Conservation (phyloP, 2,797 vertebrate genomes). For the Melanotaenia maccullochi region DNA sequence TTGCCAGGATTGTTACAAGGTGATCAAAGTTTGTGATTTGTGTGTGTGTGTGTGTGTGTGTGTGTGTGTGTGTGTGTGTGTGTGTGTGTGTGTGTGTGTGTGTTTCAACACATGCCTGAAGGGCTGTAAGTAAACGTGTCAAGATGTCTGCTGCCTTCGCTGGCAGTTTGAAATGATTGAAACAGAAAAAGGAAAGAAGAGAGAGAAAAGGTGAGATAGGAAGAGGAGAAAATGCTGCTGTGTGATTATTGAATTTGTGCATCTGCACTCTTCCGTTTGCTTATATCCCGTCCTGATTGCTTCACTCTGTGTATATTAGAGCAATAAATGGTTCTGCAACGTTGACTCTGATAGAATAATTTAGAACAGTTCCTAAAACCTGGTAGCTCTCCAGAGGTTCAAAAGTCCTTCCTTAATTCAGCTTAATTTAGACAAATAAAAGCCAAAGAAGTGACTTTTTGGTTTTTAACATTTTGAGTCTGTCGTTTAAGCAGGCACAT, state of each 20-base stretch:
- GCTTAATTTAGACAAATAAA: too few relatives aligned
- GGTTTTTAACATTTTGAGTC: too few relatives aligned
- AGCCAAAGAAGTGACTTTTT: too few relatives aligned
- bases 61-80: slow-evolving; percentile 19
- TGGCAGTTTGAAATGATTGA: slow-evolving; percentile 68
- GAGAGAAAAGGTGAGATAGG: not conserved
- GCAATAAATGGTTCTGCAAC: slow-evolving; percentile 27
- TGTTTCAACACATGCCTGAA: slow-evolving; percentile 33
- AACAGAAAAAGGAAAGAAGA: not conserved
- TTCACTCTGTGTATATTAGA: slow-evolving; percentile 24
- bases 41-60: slow-evolving; percentile 26
- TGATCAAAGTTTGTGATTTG: slow-evolving; percentile 49
- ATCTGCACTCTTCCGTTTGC: slow-evolving; percentile 15
- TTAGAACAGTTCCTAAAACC: not conserved
- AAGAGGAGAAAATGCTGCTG: slow-evolving; percentile 4
- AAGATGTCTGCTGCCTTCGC: slow-evolving; percentile 77
- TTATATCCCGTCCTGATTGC: slow-evolving; percentile 35
- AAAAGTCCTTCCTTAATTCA: too few relatives aligned
- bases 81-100: slow-evolving; percentile 29
- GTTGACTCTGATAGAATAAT: slow-evolving; percentile 35
- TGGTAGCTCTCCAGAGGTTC: too few relatives aligned
- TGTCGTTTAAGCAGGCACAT: too few relatives aligned
- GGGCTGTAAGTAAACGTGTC: slow-evolving; percentile 61
- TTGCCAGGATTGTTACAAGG: slow-evolving; percentile 55
- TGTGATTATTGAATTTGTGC: slow-evolving; percentile 36